A percentile compares a stretch with the other conserved stretches of the same genome.
Evolutionary conservation across 2,797 vertebrate species (phyloP).

Genomic region (Artibeus lituratus): DNA sequence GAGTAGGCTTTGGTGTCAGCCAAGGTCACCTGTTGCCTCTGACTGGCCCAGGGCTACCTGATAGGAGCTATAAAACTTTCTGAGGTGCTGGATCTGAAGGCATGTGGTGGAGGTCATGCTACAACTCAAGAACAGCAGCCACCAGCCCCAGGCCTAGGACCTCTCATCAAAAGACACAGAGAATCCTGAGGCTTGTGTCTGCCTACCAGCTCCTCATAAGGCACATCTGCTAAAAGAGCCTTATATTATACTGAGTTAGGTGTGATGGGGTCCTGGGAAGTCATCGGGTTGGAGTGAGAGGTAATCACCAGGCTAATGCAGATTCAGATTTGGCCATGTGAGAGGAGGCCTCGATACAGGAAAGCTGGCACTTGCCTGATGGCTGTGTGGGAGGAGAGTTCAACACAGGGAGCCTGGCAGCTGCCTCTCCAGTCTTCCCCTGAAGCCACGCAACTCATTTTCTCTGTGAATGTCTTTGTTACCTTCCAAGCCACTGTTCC

Average conservation of each 20-base stretch:
- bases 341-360: not conserved
- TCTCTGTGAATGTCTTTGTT: too few relatives aligned
- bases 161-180: not conserved
- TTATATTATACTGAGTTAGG: not conserved
- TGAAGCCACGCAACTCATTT: not conserved
- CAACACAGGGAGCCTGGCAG: not conserved
- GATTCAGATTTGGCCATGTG: not conserved
- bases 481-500: too few relatives aligned
- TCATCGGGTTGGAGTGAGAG: not conserved
- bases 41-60: not conserved
- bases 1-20: not conserved
- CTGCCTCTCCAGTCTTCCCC: not conserved
- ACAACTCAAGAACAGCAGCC: not conserved
- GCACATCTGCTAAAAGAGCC: not conserved
- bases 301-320: not conserved
- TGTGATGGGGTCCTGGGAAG: not conserved
- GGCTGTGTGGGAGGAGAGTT: not conserved
- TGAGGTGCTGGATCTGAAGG: not conserved
- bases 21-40: not conserved
- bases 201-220: too few relatives aligned
- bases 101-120: not conserved
- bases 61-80: not conserved
- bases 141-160: not conserved
- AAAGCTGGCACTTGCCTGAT: not conserved
- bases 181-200: too few relatives aligned